Evolutionary conservation across 2,888 invertebrate species (phyloP).

Genomic region (Cyrtodaria siliqua): DNA sequence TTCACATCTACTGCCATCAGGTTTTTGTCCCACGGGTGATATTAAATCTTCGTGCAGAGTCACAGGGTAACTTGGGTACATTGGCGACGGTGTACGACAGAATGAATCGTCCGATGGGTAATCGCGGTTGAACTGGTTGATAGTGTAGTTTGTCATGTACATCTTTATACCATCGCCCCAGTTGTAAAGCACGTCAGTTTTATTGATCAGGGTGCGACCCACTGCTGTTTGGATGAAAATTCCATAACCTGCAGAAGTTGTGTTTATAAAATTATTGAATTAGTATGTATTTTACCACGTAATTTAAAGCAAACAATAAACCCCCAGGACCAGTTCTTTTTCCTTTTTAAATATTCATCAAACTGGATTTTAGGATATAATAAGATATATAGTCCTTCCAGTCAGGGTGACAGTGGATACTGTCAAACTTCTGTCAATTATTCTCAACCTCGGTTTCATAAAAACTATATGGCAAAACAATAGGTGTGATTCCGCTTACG

Average conservation of each 20-base stretch:
- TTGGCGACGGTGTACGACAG: constrained; percentile 70
- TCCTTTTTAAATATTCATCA: too few relatives aligned
- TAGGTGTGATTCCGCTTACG: too few relatives aligned
- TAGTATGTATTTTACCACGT: too few relatives aligned
- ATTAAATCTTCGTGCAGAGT: constrained; percentile 73
- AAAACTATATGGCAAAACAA: too few relatives aligned
- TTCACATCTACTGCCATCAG: constrained; percentile 31
- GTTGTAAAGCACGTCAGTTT: constrained; percentile 80
- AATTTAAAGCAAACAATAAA: too few relatives aligned
- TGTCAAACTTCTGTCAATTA: too few relatives aligned
- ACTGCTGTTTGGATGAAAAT: constrained; percentile 81
- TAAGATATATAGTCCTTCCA: too few relatives aligned
- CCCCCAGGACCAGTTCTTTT: too few relatives aligned
- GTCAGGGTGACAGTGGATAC: too few relatives aligned
- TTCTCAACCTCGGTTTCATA: too few relatives aligned
- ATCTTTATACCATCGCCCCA: constrained; percentile 85
- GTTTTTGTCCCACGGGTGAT: constrained; percentile 64
- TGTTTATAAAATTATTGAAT: too few relatives aligned
- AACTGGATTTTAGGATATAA: too few relatives aligned
- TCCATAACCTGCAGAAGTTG: constrained; percentile 85
- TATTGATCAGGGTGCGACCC: constrained; percentile 82
- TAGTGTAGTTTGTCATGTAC: constrained; percentile 79
- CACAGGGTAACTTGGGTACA: constrained; percentile 66
- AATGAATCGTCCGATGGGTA: constrained; percentile 74
- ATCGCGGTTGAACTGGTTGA: constrained; percentile 74